Conservation (phyloP, 2,113 vertebrate genomes). For the Prochilodus magdalenae region DNA sequence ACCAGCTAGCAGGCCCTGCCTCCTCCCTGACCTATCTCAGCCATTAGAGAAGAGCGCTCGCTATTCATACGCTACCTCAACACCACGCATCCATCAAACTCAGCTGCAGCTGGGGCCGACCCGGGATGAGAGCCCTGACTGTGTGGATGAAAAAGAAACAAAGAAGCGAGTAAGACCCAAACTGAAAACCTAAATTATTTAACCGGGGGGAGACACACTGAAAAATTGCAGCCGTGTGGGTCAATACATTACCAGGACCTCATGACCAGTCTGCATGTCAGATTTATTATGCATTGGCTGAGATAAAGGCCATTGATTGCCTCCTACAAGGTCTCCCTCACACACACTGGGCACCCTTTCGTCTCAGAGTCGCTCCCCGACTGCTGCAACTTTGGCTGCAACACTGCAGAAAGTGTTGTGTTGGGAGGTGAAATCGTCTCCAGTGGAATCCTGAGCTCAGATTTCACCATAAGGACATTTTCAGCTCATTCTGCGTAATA, state of each 20-base stretch:
- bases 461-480: too few species aligned
- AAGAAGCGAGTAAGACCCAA: conserved; percentile 68
- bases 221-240: conserved; percentile 75
- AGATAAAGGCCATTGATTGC: conserved; percentile 83
- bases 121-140: conserved; percentile 31
- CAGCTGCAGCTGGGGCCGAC: conserved; percentile 36
- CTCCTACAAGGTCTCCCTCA: conserved; percentile 76
- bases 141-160: conserved; percentile 59
- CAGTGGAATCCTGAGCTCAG: too few species aligned
- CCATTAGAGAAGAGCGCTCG: conserved; percentile 49
- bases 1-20: conserved; percentile 35
- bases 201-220: conserved; percentile 74
- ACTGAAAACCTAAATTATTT: conserved; percentile 81
- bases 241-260: conserved; percentile 78
- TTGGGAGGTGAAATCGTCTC: neutral
- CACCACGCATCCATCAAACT: conserved; percentile 68
- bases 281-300: conserved; percentile 77
- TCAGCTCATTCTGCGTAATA: too few species aligned
- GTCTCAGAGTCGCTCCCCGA: conserved; percentile 66
- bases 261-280: conserved; percentile 70
- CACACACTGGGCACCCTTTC: conserved; percentile 64
- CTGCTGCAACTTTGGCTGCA: conserved; percentile 67
- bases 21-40: conserved; percentile 42
- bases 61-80: conserved; percentile 49
- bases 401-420: conserved; percentile 45